A percentile compares a stretch with the other conserved stretches of the same genome.
Evolutionary conservation across 2,113 vertebrate species (phyloP).

Genomic region (Nothoprocta perdicaria): DNA sequence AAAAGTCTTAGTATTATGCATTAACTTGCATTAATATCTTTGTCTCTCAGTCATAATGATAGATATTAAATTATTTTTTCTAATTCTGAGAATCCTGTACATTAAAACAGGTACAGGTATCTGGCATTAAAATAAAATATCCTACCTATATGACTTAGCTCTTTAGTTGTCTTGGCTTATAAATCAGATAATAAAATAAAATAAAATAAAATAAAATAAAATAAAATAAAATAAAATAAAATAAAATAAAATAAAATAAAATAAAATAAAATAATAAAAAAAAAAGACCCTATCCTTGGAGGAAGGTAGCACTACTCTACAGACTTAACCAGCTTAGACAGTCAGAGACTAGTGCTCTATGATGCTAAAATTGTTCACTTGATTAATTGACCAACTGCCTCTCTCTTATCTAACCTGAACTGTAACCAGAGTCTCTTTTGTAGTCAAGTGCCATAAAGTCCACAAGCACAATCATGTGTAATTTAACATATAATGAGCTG

Average conservation of each 20-base stretch:
- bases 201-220: no score
- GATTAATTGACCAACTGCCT: slow-evolving; percentile 52
- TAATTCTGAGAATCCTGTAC: neutral
- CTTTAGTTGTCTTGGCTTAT: neutral
- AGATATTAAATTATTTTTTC: neutral
- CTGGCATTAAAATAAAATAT: slow-evolving; percentile 12
- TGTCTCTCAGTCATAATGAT: neutral
- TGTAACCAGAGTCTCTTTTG: slow-evolving; percentile 2
- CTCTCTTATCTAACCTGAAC: slow-evolving; percentile 45
- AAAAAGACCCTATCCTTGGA: neutral
- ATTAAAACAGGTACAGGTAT: neutral
- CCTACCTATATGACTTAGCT: neutral
- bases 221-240: no score
- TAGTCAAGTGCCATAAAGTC: neutral
- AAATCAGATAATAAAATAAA: neutral
- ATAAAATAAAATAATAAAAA: neutral
- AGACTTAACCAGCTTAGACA: slow-evolving; percentile 22
- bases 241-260: no score
- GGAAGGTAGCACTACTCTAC: neutral
- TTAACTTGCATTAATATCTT: neutral
- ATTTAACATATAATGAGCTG: slow-evolving; percentile 32
- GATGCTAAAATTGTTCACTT: slow-evolving; percentile 45
- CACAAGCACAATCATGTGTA: neutral
- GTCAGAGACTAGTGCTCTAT: slow-evolving; percentile 12
- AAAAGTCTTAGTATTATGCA: neutral